These are phyloP conservation scores for Clarias platycephalus DNA, from an alignment of 2,797 vertebrate species.

Conservation along the genomic window DNA sequence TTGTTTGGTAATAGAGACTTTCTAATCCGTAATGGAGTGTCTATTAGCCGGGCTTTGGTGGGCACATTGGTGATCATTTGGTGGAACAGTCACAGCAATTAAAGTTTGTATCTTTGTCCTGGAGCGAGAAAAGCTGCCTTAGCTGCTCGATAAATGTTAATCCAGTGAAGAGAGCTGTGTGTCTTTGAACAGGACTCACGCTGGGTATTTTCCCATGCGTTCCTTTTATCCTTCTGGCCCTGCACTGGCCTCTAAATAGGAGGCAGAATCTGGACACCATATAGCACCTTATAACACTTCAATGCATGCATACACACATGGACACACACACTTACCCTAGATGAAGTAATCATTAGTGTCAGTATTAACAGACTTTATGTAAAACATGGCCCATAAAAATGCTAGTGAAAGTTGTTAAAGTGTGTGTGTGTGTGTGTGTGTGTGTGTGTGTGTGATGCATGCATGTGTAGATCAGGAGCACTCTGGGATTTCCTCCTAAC, in stretches of 20 bases:
- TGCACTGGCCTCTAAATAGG: slow-evolving; percentile 56
- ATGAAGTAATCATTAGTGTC: slow-evolving; percentile 71
- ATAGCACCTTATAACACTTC: slow-evolving; percentile 69
- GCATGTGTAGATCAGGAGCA: slow-evolving; percentile 47
- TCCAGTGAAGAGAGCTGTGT: slow-evolving; percentile 95
- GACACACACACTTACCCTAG: slow-evolving; percentile 15
- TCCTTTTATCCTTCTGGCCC: slow-evolving; percentile 81
- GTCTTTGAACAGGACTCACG: slow-evolving; percentile 95
- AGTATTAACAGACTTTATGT: slow-evolving; percentile 71
- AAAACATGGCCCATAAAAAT: slow-evolving; percentile 65
- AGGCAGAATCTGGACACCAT: slow-evolving; percentile 73
- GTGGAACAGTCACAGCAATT: slow-evolving; percentile 94
- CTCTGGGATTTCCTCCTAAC: slow-evolving; percentile 60
- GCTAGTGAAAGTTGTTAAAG: slow-evolving; percentile 28
- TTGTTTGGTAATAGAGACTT: slow-evolving; percentile 99
- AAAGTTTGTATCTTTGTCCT: slow-evolving; percentile 93
- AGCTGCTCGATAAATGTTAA: slow-evolving; percentile 99
- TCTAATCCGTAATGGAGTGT: slow-evolving; percentile 97
- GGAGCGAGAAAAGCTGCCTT: slow-evolving; percentile 86
- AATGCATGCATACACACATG: neutral
- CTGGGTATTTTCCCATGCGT: slow-evolving; percentile 81
- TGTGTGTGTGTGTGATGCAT: neutral
- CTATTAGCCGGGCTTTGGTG: slow-evolving; percentile 97
- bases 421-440: slow-evolving; percentile 32
- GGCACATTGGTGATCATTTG: slow-evolving; percentile 96